Conservation (phyloP, 2,113 vertebrate species). For the Sigmodon hispidus region DNA sequence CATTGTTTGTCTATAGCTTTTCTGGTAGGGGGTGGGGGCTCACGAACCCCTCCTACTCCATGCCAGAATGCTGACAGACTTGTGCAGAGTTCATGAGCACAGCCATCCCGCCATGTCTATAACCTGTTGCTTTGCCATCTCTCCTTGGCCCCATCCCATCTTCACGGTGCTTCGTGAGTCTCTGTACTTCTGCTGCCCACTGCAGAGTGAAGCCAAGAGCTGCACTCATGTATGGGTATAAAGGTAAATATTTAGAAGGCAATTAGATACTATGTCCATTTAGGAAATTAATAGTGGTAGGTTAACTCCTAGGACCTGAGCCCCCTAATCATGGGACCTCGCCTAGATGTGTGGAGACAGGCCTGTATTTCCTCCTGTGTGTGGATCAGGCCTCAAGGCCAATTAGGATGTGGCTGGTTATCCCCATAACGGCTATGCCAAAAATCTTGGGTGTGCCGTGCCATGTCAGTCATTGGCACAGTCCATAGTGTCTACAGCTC, state of each 20-base stretch:
- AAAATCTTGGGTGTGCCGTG: fast-evolving
- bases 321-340: background rate
- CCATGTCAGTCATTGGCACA: background rate
- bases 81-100: background rate
- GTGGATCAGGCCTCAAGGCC: background rate
- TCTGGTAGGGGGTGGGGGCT: background rate
- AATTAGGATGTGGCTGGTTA: background rate
- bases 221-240: background rate
- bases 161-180: background rate
- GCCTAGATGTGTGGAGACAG: background rate
- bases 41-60: background rate
- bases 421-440: background rate
- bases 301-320: background rate
- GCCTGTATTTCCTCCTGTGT: background rate
- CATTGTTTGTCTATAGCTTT: background rate
- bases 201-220: background rate
- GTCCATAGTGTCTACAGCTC: background rate
- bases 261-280: background rate
- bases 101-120: background rate
- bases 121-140: background rate
- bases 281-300: background rate
- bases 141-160: background rate
- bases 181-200: background rate
- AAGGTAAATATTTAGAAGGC: background rate
- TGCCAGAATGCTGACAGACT: background rate